phyloP scores from a whole-genome alignment of 2,797 vertebrate genomes.

The Manis javanica region DNA sequence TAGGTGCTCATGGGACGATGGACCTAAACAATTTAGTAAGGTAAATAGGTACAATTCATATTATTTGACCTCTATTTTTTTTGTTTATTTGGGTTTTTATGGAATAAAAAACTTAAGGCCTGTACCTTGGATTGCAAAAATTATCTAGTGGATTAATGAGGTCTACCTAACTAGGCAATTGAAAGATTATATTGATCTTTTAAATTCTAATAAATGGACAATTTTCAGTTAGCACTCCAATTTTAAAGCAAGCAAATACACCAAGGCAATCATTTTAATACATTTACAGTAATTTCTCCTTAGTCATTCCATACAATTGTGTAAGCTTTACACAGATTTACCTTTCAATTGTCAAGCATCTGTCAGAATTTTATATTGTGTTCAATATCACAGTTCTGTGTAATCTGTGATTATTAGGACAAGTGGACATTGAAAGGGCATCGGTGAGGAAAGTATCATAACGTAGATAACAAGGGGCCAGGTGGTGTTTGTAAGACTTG shows the following conservation, averaged over 20 bases:
- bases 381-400: background rate
- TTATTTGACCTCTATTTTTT: background rate
- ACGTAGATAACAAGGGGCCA: background rate
- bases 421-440: background rate
- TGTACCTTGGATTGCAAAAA: background rate
- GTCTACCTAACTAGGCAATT: background rate
- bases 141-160: background rate
- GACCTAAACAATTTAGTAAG: constrained; percentile 87
- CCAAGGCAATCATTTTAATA: background rate
- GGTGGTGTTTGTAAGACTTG: background rate
- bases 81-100: background rate
- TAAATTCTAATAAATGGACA: constrained; percentile 10
- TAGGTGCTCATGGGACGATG: constrained; percentile 82
- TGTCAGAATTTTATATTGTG: background rate
- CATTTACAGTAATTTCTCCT: background rate
- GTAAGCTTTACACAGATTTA: background rate
- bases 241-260: background rate
- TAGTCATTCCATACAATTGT: background rate
- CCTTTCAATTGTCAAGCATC: background rate
- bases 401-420: background rate
- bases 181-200: constrained; percentile 1
- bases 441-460: background rate
- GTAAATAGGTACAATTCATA: constrained; percentile 79
- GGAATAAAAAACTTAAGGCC: background rate
- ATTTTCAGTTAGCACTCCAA: background rate